Base-by-base conservation (phyloP, 2,888 invertebrate genomes). In the Ichneumon xanthorius region DNA sequence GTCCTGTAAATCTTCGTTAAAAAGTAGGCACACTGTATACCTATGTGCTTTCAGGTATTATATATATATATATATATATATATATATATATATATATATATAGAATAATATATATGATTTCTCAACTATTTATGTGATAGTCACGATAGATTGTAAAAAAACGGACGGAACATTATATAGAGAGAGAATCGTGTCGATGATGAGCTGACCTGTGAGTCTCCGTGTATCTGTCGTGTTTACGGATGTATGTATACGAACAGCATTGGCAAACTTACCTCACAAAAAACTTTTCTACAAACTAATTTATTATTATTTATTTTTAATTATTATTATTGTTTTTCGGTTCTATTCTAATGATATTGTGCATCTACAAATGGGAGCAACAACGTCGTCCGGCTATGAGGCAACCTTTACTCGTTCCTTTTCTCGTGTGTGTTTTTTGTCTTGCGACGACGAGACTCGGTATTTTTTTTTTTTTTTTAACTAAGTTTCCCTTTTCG, bases 301-400 rank as follows among this genome's bases (percentile, higher is more conserved):
- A 92, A 90, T 90, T 89, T 85, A 11, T 58, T 14, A 26, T 26
- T 58, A 14, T 58, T 11, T 26, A 14, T 58, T 4, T 22, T 22
- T 26, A 11, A 11, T 58, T 58, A 11, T 58, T 5, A 26, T 58
- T 22, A 22, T 22, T 22, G 7, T 76, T 50, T 76, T 67, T 73
- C 50, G n/a, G 65, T 83, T 86, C 89, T 92, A 92, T 90, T 91
- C 91, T 90, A 90, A 90, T 88, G 86, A 90, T 91, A 90, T 90
- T 91, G 93, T 92, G 92, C 93, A 92, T 92, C 93, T 93, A 93
- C 92, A 86, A 90, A 92, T 93, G 93, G 93, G 93, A 93, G 93
- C 93, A 93, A 93, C 93, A 93, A 93, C 93, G 92, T 88, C 89
- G 89, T 88, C 87, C 84, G 80, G 84, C 88, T 80, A 86, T 63